Conservation (phyloP, 2,113 vertebrate genomes). For the Nothobranchius kuhntae region DNA sequence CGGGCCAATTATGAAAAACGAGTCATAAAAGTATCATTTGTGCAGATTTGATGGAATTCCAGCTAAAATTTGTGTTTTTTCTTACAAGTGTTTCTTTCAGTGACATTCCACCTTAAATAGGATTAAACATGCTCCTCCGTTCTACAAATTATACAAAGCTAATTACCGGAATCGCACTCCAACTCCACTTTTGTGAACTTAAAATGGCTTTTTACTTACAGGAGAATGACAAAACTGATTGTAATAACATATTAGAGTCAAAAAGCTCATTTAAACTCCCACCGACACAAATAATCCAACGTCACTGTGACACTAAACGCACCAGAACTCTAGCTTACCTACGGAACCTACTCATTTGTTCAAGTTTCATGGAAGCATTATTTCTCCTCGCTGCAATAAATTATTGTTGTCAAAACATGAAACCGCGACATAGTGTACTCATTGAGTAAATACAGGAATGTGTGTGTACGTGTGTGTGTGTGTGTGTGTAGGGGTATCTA, state of each 20-base stretch:
- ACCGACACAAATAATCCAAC: neutral
- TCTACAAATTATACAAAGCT: too few species aligned
- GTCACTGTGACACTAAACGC: conserved; percentile 35
- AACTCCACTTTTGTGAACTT: conserved; percentile 49
- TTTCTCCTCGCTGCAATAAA: conserved; percentile 17
- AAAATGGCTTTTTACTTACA: conserved; percentile 21
- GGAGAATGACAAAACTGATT: conserved; percentile 55
- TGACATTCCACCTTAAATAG: too few species aligned
- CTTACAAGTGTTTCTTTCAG: too few species aligned
- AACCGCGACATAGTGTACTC: conserved; percentile 30
- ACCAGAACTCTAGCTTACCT: conserved; percentile 12
- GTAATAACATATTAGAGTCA: conserved; percentile 26
- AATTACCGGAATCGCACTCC: conserved; percentile 52
- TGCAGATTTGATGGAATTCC: too few species aligned
- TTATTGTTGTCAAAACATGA: conserved; percentile 49
- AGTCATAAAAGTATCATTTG: too few species aligned
- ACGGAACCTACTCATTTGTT: conserved; percentile 35
- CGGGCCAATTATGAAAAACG: too few species aligned
- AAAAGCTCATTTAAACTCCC: conserved; percentile 24
- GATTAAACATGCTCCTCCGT: too few species aligned
- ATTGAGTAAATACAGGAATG: conserved; percentile 15
- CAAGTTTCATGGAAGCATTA: conserved; percentile 21
- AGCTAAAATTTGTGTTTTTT: too few species aligned
- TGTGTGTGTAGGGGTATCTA: neutral
- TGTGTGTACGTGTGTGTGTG: conserved; percentile 17